Base-by-base conservation (phyloP, 2,113 vertebrate genomes). In the Copsychus sechellarum region DNA sequence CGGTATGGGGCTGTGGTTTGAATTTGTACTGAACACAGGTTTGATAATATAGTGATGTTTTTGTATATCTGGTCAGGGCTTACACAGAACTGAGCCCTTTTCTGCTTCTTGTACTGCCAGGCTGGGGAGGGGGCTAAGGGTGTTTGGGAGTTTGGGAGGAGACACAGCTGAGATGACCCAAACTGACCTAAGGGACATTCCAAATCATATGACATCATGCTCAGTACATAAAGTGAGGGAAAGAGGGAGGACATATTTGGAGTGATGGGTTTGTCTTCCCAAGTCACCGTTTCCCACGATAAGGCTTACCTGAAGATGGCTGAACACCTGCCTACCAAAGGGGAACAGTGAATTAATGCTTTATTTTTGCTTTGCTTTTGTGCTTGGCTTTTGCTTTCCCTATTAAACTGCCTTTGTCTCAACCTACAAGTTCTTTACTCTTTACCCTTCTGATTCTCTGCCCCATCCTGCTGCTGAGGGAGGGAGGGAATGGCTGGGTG, bases 21-120 rank as follows among this genome's bases (percentile, higher is more conserved):
- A 3, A 45, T 53, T 33, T 78, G 28, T 69, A 47, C 54, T 53
- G 62, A 77, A 28, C 7, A 36, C 5, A 45, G 23, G 14, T 14
- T 11, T 76, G 42, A 57, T 66, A 29, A 66, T 5, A 42, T 0
- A 25, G 51, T n/a, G 42, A 31, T 12, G 5, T 15, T 38, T 43
- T 33, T 33, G 22, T 33, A 36, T 13, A 51, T 8, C 18, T 77
- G 62, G 12, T 11, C 26, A 36, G 53, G 5, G 36, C 26, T 67
- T 26, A 51, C 21, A 36, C 17, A 43, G 14, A 42, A 5, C 36
- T 38, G 51, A 19, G 14, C 21, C 2, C 33, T 69, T 53, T 60
- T 19, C 22, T 69, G 22, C 14, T 28, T 19, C 5, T 43, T 0
- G 0, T 33, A 22, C 11, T 28, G 53, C 26, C 14, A 19, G 0